A percentile compares a stretch with the other conserved stretches of the same genome.
Evolutionary conservation across 2,113 vertebrate genomes (phyloP).

Genomic region (Microtus pennsylvanicus): DNA sequence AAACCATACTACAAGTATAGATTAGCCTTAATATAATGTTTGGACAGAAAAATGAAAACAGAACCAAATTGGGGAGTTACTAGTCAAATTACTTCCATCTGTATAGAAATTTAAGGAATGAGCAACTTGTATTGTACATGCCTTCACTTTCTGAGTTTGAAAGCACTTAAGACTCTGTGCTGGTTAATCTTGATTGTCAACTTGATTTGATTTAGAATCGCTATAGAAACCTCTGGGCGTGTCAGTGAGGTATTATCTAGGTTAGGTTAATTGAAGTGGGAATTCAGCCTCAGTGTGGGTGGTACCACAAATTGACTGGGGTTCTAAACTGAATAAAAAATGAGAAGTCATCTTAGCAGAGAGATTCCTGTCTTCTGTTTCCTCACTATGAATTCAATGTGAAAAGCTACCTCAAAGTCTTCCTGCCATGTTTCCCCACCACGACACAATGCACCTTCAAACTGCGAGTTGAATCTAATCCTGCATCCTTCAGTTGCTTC

Average conservation of each 20-base stretch:
- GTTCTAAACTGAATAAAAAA: neutral
- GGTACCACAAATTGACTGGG: neutral
- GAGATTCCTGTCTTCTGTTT: neutral
- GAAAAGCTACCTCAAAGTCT: neutral
- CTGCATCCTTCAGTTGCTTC: too few species aligned
- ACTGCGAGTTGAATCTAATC: neutral
- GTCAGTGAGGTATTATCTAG: neutral
- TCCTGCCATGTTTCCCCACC: neutral
- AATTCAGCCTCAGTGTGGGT: neutral
- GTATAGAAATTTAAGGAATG: neutral
- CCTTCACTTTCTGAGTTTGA: neutral
- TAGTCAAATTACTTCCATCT: neutral
- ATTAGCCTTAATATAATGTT: neutral
- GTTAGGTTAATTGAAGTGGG: neutral
- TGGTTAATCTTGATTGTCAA: neutral
- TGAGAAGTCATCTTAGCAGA: neutral
- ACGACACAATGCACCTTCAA: neutral
- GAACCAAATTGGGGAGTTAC: neutral
- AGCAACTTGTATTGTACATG: neutral
- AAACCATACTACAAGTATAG: neutral
- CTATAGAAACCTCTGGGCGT: neutral
- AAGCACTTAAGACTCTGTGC: neutral
- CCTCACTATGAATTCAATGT: neutral
- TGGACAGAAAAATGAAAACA: constrained; percentile 12
- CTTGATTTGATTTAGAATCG: neutral